Evolutionary conservation across 37 sponge, comb jelly and placozoan species (phyloP).

Genomic region (Spongilla lacustris): DNA sequence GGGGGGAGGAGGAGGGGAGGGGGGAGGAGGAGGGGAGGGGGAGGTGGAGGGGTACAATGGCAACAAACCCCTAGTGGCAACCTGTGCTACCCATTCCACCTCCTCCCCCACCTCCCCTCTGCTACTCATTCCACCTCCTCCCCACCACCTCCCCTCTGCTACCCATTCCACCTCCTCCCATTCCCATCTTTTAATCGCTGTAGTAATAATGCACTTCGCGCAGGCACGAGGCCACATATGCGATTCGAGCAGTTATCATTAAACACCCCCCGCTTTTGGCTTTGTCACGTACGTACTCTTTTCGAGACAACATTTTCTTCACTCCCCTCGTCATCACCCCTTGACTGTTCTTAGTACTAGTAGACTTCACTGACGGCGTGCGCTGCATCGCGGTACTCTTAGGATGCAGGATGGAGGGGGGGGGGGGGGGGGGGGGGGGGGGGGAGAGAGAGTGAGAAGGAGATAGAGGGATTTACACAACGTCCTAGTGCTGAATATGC

Average conservation of each 20-base stretch:
- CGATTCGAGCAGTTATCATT: too few species aligned
- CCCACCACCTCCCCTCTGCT: not conserved
- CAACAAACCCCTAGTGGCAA: too few species aligned
- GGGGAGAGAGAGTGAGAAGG: too few species aligned
- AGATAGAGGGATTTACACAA: too few species aligned
- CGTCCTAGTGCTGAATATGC: too few species aligned
- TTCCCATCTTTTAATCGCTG: not conserved
- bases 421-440: too few species aligned
- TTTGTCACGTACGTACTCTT: not conserved
- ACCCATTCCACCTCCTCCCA: not conserved
- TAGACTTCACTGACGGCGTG: not conserved
- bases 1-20: slow-evolving; percentile 14
- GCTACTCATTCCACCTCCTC: not conserved
- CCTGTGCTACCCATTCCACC: not conserved
- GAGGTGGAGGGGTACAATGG: not conserved
- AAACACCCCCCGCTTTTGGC: too few species aligned
- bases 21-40: not conserved
- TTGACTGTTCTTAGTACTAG: not conserved
- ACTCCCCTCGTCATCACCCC: not conserved
- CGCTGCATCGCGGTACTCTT: not conserved
- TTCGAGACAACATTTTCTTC: not conserved
- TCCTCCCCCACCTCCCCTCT: not conserved
- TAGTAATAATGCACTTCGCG: too few species aligned
- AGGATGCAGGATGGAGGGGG: too few species aligned
- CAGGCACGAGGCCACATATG: too few species aligned